phyloP scores from a whole-genome alignment of 2,888 invertebrate species.

The Agrypnus murinus region DNA sequence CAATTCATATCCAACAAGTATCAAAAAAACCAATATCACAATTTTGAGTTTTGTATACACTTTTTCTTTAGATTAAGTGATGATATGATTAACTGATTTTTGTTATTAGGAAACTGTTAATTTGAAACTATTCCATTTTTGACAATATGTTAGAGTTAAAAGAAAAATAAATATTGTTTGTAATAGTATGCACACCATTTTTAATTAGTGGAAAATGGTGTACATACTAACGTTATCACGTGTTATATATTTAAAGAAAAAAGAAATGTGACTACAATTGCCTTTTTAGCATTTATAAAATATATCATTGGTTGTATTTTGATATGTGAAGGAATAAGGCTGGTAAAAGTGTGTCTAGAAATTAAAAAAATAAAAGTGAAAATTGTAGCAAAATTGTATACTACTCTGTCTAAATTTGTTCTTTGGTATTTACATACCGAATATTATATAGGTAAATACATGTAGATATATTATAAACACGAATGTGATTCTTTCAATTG shows the following conservation, averaged over 20 bases:
- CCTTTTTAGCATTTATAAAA: slow-evolving; percentile 70
- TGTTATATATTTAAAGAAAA: slow-evolving; percentile 68
- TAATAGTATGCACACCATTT: slow-evolving; percentile 53
- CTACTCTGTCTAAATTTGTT: slow-evolving; percentile 7
- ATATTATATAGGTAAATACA: background rate
- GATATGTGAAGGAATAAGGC: slow-evolving; percentile 65
- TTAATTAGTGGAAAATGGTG: slow-evolving; percentile 36
- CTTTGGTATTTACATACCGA: too few species aligned
- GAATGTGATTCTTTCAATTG: too few species aligned
- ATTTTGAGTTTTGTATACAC: slow-evolving; percentile 28
- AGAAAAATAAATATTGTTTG: slow-evolving; percentile 52
- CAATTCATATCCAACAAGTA: slow-evolving; percentile 69
- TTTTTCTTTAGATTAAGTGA: slow-evolving; percentile 30
- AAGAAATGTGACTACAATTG: slow-evolving; percentile 72
- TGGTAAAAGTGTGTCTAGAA: slow-evolving; percentile 55
- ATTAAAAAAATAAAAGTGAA: background rate
- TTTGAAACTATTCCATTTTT: slow-evolving; percentile 70
- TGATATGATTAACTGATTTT: slow-evolving; percentile 22
- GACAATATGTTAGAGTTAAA: slow-evolving; percentile 71
- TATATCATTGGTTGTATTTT: slow-evolving; percentile 69
- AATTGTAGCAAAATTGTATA: background rate
- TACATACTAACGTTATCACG: slow-evolving; percentile 51
- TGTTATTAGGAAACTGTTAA: slow-evolving; percentile 26
- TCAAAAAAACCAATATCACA: slow-evolving; percentile 61
- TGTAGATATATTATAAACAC: too few species aligned